These are phyloP conservation scores for Lerema accius DNA, from an alignment of 1,140 invertebrate species.

Conservation along the genomic window DNA sequence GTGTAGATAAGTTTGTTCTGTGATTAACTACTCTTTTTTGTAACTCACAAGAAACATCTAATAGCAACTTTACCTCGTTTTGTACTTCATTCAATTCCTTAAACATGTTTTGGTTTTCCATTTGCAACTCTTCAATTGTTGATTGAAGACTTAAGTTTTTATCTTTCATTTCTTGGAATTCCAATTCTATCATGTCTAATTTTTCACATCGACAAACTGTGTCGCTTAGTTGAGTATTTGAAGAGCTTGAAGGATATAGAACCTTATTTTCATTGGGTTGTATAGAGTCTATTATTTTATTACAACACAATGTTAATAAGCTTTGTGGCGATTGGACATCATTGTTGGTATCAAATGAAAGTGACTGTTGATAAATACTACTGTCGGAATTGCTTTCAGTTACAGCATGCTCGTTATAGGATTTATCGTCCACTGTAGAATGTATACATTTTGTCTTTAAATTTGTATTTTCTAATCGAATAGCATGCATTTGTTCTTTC, in stretches of 20 bases:
- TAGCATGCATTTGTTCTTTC: slow-evolving; percentile 49
- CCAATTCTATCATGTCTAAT: slow-evolving; percentile 31
- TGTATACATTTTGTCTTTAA: slow-evolving; percentile 44
- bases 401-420: neutral
- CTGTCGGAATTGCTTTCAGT: slow-evolving; percentile 9
- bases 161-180: slow-evolving; percentile 42
- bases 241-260: slow-evolving; percentile 38
- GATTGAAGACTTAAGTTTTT: slow-evolving; percentile 50
- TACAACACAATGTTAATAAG: slow-evolving; percentile 66
- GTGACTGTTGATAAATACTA: slow-evolving; percentile 4
- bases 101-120: slow-evolving; percentile 45
- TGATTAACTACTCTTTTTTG: slow-evolving; percentile 71
- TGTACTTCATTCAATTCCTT: slow-evolving; percentile 56
- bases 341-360: slow-evolving; percentile 8
- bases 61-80: slow-evolving; percentile 59
- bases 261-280: slow-evolving; percentile 44
- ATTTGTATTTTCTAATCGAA: slow-evolving; percentile 50
- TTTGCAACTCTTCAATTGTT: slow-evolving; percentile 47
- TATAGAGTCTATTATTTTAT: slow-evolving; percentile 58
- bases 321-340: slow-evolving; percentile 56
- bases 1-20: slow-evolving; percentile 73
- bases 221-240: slow-evolving; percentile 30
- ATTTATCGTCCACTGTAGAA: slow-evolving; percentile 33
- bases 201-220: slow-evolving; percentile 49
- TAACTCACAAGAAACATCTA: slow-evolving; percentile 59